These are phyloP conservation scores for Oncorhynchus tshawytscha DNA, from an alignment of 2,113 vertebrate genomes.

Conservation along the genomic window DNA sequence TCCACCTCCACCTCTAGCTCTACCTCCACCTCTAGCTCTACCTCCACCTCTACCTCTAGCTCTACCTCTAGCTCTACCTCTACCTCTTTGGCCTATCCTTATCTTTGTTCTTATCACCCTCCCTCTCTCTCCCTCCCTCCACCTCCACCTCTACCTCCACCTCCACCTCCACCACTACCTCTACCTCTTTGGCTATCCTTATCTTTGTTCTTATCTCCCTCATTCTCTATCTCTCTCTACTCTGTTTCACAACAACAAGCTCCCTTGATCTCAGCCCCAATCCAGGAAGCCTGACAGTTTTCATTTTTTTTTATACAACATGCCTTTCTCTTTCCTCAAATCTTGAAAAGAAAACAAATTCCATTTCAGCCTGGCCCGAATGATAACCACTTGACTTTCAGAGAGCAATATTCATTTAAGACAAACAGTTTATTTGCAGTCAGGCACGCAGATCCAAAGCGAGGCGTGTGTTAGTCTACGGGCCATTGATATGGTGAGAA, in stretches of 20 bases:
- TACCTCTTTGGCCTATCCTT: no score
- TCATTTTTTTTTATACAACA: constrained; percentile 21
- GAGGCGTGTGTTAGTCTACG: constrained; percentile 9
- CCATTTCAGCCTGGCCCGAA: constrained; percentile 18
- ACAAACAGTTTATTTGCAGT: background rate
- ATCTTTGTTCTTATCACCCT: no score
- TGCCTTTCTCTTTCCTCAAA: constrained; percentile 2
- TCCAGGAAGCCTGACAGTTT: background rate
- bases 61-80: background rate
- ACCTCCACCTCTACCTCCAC: no score
- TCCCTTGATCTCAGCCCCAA: no score
- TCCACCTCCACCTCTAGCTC: no score
- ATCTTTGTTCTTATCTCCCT: no score
- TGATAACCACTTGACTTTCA: constrained; percentile 25
- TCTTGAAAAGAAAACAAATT: constrained; percentile 13
- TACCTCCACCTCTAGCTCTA: no score
- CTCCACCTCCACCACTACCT: no score
- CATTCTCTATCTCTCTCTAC: no score
- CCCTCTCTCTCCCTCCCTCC: no score
- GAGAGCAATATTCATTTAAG: constrained; percentile 24
- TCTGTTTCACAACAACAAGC: no score
- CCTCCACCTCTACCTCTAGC: background rate
- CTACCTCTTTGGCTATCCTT: no score
- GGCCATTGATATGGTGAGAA: constrained; percentile 4
- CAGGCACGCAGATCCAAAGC: background rate